Base-by-base conservation (phyloP, 2,888 invertebrate genomes). In the Cantharis flavilabris region DNA sequence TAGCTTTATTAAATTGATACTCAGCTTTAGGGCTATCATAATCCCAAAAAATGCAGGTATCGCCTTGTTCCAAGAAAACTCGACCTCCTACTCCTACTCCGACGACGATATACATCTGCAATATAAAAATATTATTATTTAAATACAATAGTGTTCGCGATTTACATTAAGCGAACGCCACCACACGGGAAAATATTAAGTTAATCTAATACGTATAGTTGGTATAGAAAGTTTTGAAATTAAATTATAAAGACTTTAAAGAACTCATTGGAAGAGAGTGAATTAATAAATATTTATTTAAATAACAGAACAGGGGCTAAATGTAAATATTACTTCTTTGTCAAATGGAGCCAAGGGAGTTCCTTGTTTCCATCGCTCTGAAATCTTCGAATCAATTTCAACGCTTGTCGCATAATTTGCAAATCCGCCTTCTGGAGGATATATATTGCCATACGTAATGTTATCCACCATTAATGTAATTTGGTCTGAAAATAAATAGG, bases 81-180 rank as follows among this genome's bases (percentile, higher is more conserved):
- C 92, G 90, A 0, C 96, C 96, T 0, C 95, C 96, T 69, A 95
- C 94, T 62, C 94, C 93, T 9, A 96, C 89, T 0, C 96, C 96
- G 69, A 97, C 83, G 0, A 93, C 91, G 26, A 97, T 87, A 86
- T 94, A 94, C 90, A 96, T 94, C 93, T 95, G 75, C 88, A 89
- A 82, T 80, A 11, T 11, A 30, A 30, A 3, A 10, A 28, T 16
- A 16, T 30, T 30, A 26, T 26, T 26, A 9, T 26, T 23, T 20
- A 16, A 16, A 16, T 16, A 16, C 16, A 16, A 16, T 16, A 16
- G 16, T 1, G 1, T 16, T 16, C 16, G 16, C 16, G 16, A 16
- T 16, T 16, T 16, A 16, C 16, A 16, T 16, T 16, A 16, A 16
- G 16, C 16, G 16, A 16, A 16, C 16, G 16, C 16, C 16, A 16